Evolutionary conservation across 2,888 invertebrate species (phyloP), one percentile per base, ranked within the genome.

Genomic region (Adelognathus sp.): DNA sequence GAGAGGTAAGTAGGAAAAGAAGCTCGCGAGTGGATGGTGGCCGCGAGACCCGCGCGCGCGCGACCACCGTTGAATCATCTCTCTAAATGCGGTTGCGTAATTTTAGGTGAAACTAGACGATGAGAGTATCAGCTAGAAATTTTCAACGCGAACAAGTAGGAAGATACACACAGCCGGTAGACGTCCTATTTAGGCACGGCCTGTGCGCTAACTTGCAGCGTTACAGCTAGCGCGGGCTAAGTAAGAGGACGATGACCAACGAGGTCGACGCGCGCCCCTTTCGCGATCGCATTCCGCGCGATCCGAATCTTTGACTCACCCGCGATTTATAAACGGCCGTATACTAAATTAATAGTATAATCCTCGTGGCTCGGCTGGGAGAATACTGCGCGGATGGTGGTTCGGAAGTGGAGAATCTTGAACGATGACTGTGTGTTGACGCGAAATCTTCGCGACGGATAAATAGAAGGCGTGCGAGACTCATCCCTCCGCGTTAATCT

Each of bases 81-180:
- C 81, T 85, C 88, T 88, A 88, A 88, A 88, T 88, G 85, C 85
- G 82, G 85, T 88, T 88, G 86, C 88, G 83, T 88, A 89, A 88
- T 87, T 87, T 86, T 87, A 87, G 85, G 86, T 84, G 83, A 29
- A 79, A 71, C 71, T 52, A 83, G 83, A 81, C 84, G 86, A 83
- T 83, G 84, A 82, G 73, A 70, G 66, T 63, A 82, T 83, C 76
- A 78, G 36, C 76, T 80, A 64, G 71, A 80, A 86, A 87, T 86
- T 72, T 85, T 82, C 6, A 11, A n/a, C 9, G 9, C 21, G 50
- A 84, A n/a, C n/a, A n/a, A n/a, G n/a, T n/a, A n/a, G n/a, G n/a
- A 69, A 61, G 80, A 33, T 76, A 69, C 41, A 64, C 29, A 69
- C 52, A 72, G 60, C 72, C 64, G 56, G 44, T 76, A 67, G 76